A percentile compares a stretch with the other conserved stretches of the same genome.
Evolutionary conservation across 2,797 vertebrate species (phyloP).

Genomic region (Malacoraja senta): DNA sequence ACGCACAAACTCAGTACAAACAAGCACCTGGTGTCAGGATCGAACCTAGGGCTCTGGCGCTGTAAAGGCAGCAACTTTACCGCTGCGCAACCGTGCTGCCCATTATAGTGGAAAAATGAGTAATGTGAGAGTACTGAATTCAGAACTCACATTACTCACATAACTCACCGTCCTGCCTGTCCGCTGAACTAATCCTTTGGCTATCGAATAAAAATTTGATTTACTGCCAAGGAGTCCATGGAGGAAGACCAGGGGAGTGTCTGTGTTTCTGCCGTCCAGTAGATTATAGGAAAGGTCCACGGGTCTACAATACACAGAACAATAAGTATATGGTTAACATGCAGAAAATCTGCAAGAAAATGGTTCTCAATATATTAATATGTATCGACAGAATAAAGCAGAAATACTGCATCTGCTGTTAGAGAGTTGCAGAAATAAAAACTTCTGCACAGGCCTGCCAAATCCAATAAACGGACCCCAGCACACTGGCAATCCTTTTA

Average conservation of each 20-base stretch:
- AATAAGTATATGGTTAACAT: neutral
- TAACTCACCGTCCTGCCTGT: slow-evolving; percentile 77
- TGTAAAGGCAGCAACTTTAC: too few species aligned
- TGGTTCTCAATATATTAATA: neutral
- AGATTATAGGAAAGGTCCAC: slow-evolving; percentile 72
- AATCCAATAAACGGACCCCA: neutral
- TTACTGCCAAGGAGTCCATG: slow-evolving; percentile 91
- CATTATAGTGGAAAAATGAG: too few species aligned
- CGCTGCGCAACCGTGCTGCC: too few species aligned
- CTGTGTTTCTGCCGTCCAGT: slow-evolving; percentile 63
- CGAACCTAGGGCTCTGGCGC: too few species aligned
- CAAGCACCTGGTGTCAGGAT: too few species aligned
- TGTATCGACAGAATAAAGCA: neutral
- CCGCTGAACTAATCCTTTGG: slow-evolving; percentile 70
- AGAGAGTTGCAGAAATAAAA: neutral
- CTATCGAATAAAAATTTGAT: slow-evolving; percentile 78
- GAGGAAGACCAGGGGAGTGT: slow-evolving; percentile 74
- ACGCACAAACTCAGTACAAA: too few species aligned
- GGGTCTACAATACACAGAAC: slow-evolving; percentile 53
- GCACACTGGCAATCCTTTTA: neutral
- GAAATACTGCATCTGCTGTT: neutral
- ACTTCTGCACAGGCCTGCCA: neutral
- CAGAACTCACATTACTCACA: slow-evolving; percentile 43
- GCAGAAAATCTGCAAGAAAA: neutral
- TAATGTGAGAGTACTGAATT: too few species aligned